Evolutionary conservation across 1,140 invertebrate genomes (phyloP), one percentile per base, ranked within the genome.

Genomic region (Ridgeia piscesae): DNA sequence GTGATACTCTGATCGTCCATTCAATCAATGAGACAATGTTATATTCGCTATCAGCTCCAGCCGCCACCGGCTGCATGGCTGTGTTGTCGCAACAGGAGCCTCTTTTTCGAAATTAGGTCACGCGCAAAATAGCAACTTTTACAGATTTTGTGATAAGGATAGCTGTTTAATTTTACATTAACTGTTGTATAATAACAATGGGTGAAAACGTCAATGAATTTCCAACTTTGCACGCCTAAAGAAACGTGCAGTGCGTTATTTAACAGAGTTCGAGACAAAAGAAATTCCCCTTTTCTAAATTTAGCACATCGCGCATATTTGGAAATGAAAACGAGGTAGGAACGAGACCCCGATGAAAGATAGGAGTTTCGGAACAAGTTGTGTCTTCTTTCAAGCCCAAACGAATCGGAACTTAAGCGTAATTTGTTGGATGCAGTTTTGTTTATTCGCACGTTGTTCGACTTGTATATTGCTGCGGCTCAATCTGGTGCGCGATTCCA

Each of bases 1-100:
- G 6, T 77, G 58, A 31, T 77, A 77, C 58, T 77, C 58, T 14
- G 58, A 77, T 77, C 58, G 58, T 2, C 58, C 58, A 77, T 77
- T 77, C 58, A 77, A 77, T 77, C 58, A 77, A 77, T 77, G 58
- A 77, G 58, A 77, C 58, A 77, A 77, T 77, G 58, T 77, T 77
- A 77, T 21, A 77, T 77, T 77, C 27, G 58, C 58, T 21, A 77
- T 77, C 58, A 27, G 58, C 58, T 77, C 58, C 58, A 4, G 58
- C 58, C 58, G 58, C 27, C 17, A 77, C 58, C 58, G 58, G 58
- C 58, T 77, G 58, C 58, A 21, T 77, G 58, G 58, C 58, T 77
- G 58, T 77, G 58, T 77, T 77, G 58, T 77, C 58, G 58, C 58
- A 77, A 77, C 58, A 77, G 58, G 58, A 77, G 58, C 58, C 58